These are phyloP conservation scores for Stomatorhinus ivindoensis DNA, from an alignment of 2,113 vertebrate species.

Conservation along the genomic window DNA sequence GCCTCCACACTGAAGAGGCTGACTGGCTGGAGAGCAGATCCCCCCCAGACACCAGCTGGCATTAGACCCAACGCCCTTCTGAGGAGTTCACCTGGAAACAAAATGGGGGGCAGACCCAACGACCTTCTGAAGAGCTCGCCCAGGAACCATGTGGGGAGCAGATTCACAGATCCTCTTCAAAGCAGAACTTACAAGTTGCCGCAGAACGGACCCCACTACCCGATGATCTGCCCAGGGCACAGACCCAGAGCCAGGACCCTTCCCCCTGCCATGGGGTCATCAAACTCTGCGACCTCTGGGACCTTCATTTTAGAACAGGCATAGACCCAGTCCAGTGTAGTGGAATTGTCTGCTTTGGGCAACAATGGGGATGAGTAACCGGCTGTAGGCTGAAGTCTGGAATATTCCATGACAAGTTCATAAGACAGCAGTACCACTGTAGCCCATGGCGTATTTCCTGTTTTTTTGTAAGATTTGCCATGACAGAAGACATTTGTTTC, in stretches of 20 bases:
- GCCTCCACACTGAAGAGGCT: conserved; percentile 16
- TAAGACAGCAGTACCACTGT: not conserved
- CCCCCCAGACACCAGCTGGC: not conserved
- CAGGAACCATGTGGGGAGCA: not conserved
- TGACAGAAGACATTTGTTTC: not conserved
- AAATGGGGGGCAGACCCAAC: not conserved
- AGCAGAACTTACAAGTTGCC: not conserved
- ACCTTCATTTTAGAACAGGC: not conserved
- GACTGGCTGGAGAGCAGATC: not conserved
- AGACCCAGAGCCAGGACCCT: not conserved
- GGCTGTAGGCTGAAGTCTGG: not conserved
- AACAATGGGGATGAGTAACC: not conserved
- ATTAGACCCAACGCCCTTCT: not conserved
- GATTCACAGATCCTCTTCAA: not conserved
- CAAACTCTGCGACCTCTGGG: not conserved
- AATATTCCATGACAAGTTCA: not conserved
- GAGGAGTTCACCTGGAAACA: not conserved
- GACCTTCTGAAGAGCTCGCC: not conserved
- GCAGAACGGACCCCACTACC: not conserved
- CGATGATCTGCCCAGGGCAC: not conserved
- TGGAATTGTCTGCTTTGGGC: not conserved
- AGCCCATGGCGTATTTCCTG: not conserved
- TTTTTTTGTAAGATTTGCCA: not conserved
- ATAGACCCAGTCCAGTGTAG: not conserved
- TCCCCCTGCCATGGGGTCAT: not conserved